A percentile compares a stretch with the other conserved stretches of the same genome.
Evolutionary conservation across 2,888 invertebrate genomes (phyloP).

Genomic region (Agrenia bidenticulata): DNA sequence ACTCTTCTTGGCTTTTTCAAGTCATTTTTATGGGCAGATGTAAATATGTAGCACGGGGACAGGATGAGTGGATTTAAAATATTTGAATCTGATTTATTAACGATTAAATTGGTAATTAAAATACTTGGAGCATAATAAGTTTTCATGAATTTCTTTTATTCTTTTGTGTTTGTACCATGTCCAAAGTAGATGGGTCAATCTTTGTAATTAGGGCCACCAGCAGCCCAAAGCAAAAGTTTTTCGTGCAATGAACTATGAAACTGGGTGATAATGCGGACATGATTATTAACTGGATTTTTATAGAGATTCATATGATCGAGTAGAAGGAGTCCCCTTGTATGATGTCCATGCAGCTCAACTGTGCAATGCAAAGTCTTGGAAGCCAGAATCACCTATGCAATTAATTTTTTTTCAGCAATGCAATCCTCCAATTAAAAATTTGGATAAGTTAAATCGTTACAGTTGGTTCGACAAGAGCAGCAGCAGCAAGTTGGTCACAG

Average conservation of each 20-base stretch:
- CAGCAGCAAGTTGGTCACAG: slow-evolving; percentile 55
- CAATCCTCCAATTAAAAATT: too few species aligned
- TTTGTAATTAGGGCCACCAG: neutral
- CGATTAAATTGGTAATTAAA: too few species aligned
- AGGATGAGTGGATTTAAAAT: too few species aligned
- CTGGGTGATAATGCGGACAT: neutral
- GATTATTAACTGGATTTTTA: neutral
- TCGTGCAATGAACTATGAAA: neutral
- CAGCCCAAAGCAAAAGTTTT: neutral
- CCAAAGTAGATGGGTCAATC: neutral
- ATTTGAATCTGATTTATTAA: too few species aligned
- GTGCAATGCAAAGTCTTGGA: slow-evolving; percentile 41
- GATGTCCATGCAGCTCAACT: slow-evolving; percentile 56
- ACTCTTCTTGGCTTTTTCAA: too few species aligned
- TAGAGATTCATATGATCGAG: slow-evolving; percentile 53
- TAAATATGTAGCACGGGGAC: too few species aligned
- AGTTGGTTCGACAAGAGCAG: slow-evolving; percentile 54
- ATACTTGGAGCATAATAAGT: too few species aligned
- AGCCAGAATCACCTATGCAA: slow-evolving; percentile 15
- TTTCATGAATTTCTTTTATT: too few species aligned
- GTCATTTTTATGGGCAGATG: too few species aligned
- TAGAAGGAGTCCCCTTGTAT: slow-evolving; percentile 57
- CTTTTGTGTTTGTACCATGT: too few species aligned
- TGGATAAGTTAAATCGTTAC: slow-evolving; percentile 6
- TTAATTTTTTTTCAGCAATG: too few species aligned